Evolutionary conservation across 2,797 vertebrate species (phyloP).

Genomic region (Rhincodon typus): DNA sequence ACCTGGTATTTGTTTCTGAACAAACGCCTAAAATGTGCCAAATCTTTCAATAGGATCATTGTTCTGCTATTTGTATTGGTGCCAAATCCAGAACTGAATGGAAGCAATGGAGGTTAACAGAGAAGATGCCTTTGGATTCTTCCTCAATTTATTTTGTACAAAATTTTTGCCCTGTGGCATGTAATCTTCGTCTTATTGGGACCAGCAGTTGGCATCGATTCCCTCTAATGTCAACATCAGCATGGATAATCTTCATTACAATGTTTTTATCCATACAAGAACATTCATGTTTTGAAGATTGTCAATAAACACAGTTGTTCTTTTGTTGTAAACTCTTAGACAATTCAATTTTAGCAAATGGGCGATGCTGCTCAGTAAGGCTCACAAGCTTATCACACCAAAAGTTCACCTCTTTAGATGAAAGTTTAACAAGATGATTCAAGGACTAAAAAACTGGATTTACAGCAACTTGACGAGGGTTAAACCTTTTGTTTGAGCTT

Average conservation of each 20-base stretch:
- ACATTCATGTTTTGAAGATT: background rate
- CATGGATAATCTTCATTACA: background rate
- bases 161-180: background rate
- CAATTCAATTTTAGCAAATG: background rate
- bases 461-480: background rate
- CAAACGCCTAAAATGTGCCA: background rate
- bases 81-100: background rate
- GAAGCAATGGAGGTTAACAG: background rate
- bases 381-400: background rate
- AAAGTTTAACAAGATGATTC: background rate
- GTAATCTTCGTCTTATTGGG: background rate
- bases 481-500: background rate
- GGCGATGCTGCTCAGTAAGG: background rate
- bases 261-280: background rate
- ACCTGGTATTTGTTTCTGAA: background rate
- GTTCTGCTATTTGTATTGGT: background rate
- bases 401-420: background rate
- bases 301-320: background rate
- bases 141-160: background rate
- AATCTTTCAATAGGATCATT: background rate
- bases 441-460: background rate
- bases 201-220: background rate
- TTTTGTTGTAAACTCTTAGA: background rate
- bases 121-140: background rate
- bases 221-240: background rate